These are phyloP conservation scores for Pheosia tremula DNA, from an alignment of 2,888 invertebrate species.

Conservation along the genomic window DNA sequence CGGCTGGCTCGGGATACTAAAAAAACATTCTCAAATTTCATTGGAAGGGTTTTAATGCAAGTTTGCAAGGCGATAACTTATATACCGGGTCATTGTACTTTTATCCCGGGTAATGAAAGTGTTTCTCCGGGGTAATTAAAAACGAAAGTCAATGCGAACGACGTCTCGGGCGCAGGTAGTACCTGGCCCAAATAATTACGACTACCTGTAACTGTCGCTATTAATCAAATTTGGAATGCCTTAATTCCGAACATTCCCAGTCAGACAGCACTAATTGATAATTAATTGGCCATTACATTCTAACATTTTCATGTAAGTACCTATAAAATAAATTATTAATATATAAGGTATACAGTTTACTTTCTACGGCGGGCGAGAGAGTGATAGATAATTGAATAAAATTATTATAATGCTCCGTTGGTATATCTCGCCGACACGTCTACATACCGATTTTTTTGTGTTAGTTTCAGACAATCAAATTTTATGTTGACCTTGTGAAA, in stretches of 20 bases:
- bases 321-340: background rate
- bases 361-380: background rate
- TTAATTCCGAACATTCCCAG: background rate
- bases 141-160: too few species aligned
- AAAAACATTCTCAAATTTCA: too few species aligned
- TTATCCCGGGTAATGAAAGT: too few species aligned
- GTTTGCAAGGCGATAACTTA: too few species aligned
- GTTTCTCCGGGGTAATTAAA: too few species aligned
- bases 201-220: background rate
- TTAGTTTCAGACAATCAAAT: background rate
- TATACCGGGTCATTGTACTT: too few species aligned
- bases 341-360: background rate
- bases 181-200: too few species aligned
- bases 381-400: background rate
- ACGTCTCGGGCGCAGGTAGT: too few species aligned
- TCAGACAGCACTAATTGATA: background rate
- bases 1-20: too few species aligned
- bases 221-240: too few species aligned
- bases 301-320: background rate
- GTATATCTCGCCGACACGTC: background rate
- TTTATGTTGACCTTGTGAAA: background rate
- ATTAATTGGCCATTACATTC: background rate
- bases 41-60: too few species aligned
- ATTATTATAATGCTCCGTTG: background rate
- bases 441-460: background rate